Percentiles rank a stretch among this genome's conserved stretches.
Conservation (phyloP, 1,140 invertebrate species). For the Temnothorax nylanderi region DNA sequence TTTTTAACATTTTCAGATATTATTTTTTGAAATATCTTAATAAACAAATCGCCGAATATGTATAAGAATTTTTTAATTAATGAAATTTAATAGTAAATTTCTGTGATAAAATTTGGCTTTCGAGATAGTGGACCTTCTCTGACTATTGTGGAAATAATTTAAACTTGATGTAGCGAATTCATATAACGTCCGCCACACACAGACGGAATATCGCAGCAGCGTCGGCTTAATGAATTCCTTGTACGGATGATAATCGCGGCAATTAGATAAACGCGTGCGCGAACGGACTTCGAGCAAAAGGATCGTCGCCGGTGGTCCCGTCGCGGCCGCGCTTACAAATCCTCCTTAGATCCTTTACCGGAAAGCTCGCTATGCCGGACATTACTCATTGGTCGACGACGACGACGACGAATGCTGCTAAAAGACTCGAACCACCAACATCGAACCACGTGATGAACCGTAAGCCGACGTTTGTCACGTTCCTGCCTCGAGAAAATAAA, state of each 20-base stretch:
- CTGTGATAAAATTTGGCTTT: background rate
- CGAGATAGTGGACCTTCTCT: background rate
- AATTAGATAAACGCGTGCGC: constrained; percentile 44
- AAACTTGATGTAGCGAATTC: background rate
- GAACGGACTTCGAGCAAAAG: constrained; percentile 5
- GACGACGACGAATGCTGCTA: constrained; percentile 26
- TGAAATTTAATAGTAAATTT: background rate
- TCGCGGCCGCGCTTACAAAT: constrained; percentile 50
- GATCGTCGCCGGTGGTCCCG: constrained; percentile 52
- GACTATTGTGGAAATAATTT: constrained; percentile 2
- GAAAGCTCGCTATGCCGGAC: constrained; percentile 30
- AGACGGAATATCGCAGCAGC: background rate
- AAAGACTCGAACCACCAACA: constrained; percentile 16
- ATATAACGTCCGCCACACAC: background rate
- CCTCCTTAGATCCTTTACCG: constrained; percentile 60
- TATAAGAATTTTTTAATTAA: background rate
- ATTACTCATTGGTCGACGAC: constrained; percentile 49
- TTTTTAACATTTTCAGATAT: background rate
- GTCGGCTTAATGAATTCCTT: constrained; percentile 54
- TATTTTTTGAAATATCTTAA: background rate
- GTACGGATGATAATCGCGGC: constrained; percentile 33
- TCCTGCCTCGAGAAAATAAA: background rate
- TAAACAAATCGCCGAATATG: background rate
- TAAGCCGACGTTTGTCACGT: constrained; percentile 33
- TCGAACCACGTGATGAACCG: constrained; percentile 31